Evolutionary conservation across 2,888 invertebrate species (phyloP), one percentile per base, ranked within the genome.

Genomic region (Litoditis marina): DNA sequence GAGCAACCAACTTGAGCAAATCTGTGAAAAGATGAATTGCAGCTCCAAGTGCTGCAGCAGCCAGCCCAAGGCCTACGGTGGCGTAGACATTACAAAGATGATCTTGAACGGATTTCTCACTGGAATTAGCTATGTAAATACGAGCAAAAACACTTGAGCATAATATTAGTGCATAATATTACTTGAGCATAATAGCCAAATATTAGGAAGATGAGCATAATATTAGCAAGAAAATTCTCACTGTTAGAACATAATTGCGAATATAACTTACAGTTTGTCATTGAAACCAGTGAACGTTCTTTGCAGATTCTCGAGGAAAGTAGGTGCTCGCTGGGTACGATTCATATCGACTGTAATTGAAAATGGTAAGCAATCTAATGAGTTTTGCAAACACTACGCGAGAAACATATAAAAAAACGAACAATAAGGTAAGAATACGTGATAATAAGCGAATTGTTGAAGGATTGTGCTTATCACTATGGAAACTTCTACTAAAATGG

Each of bases 61-160:
- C 69, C 75, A 92, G 89, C 3, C 92, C 90, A 85, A 92, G 87
- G 60, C 92, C 90, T 74, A 96, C 86, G 78, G 92, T 91, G 61
- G 90, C 90, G 84, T 96, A 96, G 13, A 96, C 96, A 89, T 92
- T 93, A 85, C 92, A 91, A 81, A 96, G 87, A 86, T 96, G 96
- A 79, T 89, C 88, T 74, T 91, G 89, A 39, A 94, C 91, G 73
- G 90, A 90, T 34, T 89, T 88, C 84, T 94, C 94, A 84, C 95
- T 95, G 83, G 69, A 83, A 84, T 71, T 73, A 70, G n/a, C n/a
- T n/a, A n/a, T n/a, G n/a, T n/a, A n/a, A n/a, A n/a, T n/a, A n/a
- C n/a, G n/a, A n/a, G n/a, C n/a, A n/a, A n/a, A n/a, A n/a, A n/a
- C n/a, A n/a, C n/a, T n/a, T n/a, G n/a, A n/a, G 52, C 67, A 65